Evolutionary conservation across 2,113 vertebrate species (phyloP).

Genomic region (Benitochromis conjunctus): DNA sequence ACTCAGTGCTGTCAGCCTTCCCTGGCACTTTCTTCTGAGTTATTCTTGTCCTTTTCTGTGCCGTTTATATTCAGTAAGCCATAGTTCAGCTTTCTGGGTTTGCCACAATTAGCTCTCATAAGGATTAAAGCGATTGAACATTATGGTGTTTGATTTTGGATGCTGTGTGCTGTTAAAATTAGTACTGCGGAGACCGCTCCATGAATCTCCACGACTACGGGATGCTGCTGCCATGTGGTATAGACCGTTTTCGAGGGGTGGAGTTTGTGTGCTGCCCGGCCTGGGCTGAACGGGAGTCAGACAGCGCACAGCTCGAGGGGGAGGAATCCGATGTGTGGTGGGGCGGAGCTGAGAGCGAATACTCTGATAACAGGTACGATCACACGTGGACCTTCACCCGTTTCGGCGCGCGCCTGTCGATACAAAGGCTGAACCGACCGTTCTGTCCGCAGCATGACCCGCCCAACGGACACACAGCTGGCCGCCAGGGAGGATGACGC

Average conservation of each 20-base stretch:
- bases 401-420: neutral
- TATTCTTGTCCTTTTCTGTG: neutral
- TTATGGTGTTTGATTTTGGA: neutral
- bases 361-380: constrained; percentile 84
- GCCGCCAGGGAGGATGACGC: constrained; percentile 62
- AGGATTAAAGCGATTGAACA: neutral
- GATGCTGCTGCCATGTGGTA: constrained; percentile 95
- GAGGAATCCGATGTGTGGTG: constrained; percentile 98
- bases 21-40: neutral
- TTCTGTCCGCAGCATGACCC: constrained; percentile 43
- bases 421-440: neutral
- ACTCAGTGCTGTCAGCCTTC: neutral
- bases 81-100: neutral
- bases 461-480: constrained; percentile 45
- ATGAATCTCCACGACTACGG: constrained; percentile 96
- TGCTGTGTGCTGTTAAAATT: neutral
- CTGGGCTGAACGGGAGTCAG: constrained; percentile 79
- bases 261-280: constrained; percentile 95
- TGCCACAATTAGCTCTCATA: neutral
- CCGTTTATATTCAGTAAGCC: neutral
- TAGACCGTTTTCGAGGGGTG: constrained; percentile 93
- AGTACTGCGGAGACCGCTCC: constrained; percentile 93
- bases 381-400: rapidly evolving
- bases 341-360: constrained; percentile 90
- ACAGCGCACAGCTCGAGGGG: constrained; percentile 83